Percentiles rank a stretch among this genome's conserved stretches.
Evolutionary conservation across 2,797 vertebrate species (phyloP).

Genomic region (Parambassis ranga): DNA sequence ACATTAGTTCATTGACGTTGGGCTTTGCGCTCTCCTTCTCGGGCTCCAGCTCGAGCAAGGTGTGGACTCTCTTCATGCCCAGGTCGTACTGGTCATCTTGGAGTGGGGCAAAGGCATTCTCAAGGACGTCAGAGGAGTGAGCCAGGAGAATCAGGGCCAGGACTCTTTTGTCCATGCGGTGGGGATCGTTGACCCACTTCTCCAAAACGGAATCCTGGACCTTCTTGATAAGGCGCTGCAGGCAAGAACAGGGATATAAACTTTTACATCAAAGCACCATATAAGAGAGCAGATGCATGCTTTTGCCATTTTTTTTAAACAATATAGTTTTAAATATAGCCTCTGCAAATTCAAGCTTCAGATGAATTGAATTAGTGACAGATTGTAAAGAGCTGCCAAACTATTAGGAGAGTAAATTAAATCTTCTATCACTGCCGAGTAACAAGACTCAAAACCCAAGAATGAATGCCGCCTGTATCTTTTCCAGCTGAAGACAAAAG

Average conservation of each 20-base stretch:
- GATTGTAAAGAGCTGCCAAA: too few relatives aligned
- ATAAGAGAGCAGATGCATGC: not conserved
- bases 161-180: slow-evolving; percentile 96
- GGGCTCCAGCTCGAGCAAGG: slow-evolving; percentile 93
- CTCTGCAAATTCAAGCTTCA: too few relatives aligned
- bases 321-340: too few relatives aligned
- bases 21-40: slow-evolving; percentile 92
- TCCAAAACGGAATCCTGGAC: slow-evolving; percentile 95
- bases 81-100: slow-evolving; percentile 96
- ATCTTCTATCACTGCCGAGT: too few relatives aligned
- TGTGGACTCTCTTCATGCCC: slow-evolving; percentile 93
- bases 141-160: slow-evolving; percentile 94
- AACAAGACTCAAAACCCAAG: too few relatives aligned
- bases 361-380: too few relatives aligned
- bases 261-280: not conserved
- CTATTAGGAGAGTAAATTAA: too few relatives aligned
- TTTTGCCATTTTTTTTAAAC: too few relatives aligned
- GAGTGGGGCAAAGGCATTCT: slow-evolving; percentile 97
- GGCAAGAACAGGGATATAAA: not conserved
- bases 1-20: slow-evolving; percentile 92
- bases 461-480: too few relatives aligned
- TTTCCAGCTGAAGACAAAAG: too few relatives aligned
- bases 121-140: slow-evolving; percentile 94
- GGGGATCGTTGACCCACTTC: slow-evolving; percentile 96
- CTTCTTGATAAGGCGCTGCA: slow-evolving; percentile 93